phyloP scores from a whole-genome alignment of 2,113 vertebrate species.

The Microtus richardsoni region DNA sequence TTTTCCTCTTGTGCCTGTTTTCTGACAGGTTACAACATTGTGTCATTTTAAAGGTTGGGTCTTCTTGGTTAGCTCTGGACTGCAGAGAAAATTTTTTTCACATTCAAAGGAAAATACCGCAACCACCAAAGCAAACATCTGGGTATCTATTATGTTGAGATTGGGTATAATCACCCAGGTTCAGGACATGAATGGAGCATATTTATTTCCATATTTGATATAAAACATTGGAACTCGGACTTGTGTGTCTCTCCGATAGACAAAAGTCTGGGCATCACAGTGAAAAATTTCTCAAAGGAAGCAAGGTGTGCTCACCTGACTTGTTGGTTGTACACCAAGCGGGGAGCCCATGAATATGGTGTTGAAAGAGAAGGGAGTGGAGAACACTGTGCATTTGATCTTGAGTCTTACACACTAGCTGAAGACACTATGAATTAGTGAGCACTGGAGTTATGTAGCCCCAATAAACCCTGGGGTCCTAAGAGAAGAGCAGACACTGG shows the following conservation, averaged over 20 bases:
- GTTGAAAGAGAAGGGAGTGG: not conserved
- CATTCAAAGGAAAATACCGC: not conserved
- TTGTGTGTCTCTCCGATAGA: not conserved
- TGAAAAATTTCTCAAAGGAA: not conserved
- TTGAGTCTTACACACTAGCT: not conserved
- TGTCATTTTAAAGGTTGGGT: constrained; percentile 30
- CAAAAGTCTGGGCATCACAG: not conserved
- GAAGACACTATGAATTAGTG: not conserved
- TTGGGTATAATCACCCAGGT: not conserved
- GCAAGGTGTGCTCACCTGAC: too few relatives aligned
- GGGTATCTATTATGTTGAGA: not conserved
- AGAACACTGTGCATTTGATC: not conserved
- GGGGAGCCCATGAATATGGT: not conserved
- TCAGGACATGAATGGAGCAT: not conserved
- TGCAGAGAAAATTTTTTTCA: not conserved
- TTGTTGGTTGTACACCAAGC: not conserved
- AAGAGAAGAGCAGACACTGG: not conserved
- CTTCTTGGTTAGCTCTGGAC: not conserved
- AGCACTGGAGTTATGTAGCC: not conserved
- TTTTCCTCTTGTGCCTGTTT: not conserved
- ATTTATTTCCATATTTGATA: not conserved
- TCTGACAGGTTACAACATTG: not conserved
- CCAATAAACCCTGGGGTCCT: not conserved
- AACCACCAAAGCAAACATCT: not conserved
- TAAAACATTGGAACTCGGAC: not conserved